Evolutionary conservation across 2,113 vertebrate species (phyloP), one percentile per base, ranked within the genome.

Genomic region (Gnathonemus longibarbis): DNA sequence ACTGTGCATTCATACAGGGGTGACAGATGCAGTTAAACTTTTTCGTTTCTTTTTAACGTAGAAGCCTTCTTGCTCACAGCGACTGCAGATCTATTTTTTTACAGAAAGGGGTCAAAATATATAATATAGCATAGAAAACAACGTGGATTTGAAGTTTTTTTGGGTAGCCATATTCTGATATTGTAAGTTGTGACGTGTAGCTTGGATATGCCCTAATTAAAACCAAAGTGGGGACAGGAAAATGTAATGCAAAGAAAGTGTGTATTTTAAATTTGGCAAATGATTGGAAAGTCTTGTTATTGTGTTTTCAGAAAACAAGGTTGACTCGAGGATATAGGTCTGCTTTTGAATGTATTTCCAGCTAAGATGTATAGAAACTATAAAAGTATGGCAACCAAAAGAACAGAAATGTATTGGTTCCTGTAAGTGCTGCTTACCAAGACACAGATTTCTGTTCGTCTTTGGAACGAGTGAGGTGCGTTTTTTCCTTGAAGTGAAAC

Each of bases 201-300:
- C 21, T 24, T 74, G 88, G 90, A 91, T 49, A 88, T 91, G 46
- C 84, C 85, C 90, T 91, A 92, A 92, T 84, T 10, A 91, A 94
- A 94, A 94, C 92, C 94, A 95, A 94, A 94, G 91, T 93, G 87
- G 92, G 89, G 85, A 90, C 88, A 90, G 88, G 91, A 90, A 91
- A 91, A 90, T 48, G 53, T 56, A 84, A 70, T 89, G 56, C 90
- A 90, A 89, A 90, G 89, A 4, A 50, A 58, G 48, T 13, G 27
- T 49, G 27, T 39, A 42, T 88, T n/a, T 70, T 35, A 45, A 88
- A n/a, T 19, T 11, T 39, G 46, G 17, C 27, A 74, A 56, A 84
- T 7, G 31, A 89, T 5, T 87, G 46, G 5, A 62, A 62, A 53
- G 42, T 27, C 27, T 42, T 84, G 27, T 84, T 58, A 24, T 35